Base-by-base conservation (phyloP, 2,797 vertebrate species). In the Anguilla marmorata region DNA sequence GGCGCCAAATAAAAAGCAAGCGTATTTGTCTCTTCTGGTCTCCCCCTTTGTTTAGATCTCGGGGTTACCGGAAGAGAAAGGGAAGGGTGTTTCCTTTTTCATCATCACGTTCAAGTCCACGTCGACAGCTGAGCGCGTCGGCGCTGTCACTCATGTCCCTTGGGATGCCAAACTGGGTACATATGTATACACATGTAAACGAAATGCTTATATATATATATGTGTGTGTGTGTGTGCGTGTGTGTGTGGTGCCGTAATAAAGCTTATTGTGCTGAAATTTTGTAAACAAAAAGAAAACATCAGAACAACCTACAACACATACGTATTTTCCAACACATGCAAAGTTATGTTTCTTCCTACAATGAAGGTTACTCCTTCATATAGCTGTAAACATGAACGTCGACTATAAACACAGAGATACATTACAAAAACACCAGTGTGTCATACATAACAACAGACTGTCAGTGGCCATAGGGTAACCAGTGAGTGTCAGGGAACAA, bases 31-130 rank as follows among this genome's bases (percentile, higher is more conserved):
- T 14, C 33, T 27, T 11, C 79, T 33, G 16, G 30, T 21, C 8
- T 19, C 72, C 50, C 85, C 84, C 19, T 69, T 79, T 79, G 85
- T 79, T 85, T 79, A 24, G 50, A 50, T 84, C 8, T 54, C 6
- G 48, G 84, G 52, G n/a, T 72, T 41, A 48, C 87, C 69, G 84
- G 50, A 76, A 72, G 69, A 79, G 84, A 24, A 45, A 41, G 24
- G 4, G 6, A 82, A 21, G 9, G 41, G 45, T 50, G 37, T 82
- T 82, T 82, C 79, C 79, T 50, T 48, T 82, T 82, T 82, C 79
- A 82, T 82, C 79, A 82, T 82, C 45, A 82, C 79, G 79, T n/a
- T 82, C 41, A 48, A 0, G 21, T 48, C 19, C 79, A 50, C 79
- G 79, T 82, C 16, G 19, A 50, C 45, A 45, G 19, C 7, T 5